phyloP scores from a whole-genome alignment of 2,888 invertebrate species.

The Caenorhabditis uteleia region DNA sequence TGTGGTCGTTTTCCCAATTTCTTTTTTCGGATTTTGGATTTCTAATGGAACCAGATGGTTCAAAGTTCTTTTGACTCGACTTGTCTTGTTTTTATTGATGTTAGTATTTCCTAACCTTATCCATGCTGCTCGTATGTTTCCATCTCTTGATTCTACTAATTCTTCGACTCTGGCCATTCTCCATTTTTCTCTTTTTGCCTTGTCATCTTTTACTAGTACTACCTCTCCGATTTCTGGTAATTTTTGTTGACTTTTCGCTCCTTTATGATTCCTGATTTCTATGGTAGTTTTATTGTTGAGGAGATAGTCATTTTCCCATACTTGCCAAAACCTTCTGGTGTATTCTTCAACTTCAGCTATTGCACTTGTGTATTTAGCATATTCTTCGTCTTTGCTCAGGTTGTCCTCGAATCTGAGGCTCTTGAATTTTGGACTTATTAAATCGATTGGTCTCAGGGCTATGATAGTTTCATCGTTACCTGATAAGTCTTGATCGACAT shows the following conservation, averaged over 20 bases:
- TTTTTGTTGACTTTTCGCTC: background rate
- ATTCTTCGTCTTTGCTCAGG: background rate
- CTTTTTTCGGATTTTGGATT: background rate
- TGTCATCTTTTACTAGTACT: slow-evolving; percentile 2
- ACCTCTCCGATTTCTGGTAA: slow-evolving; percentile 1
- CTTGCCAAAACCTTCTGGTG: background rate
- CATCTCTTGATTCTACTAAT: background rate
- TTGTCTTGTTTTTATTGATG: background rate
- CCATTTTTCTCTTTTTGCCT: slow-evolving; percentile 2
- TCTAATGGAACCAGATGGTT: background rate
- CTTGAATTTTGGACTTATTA: background rate
- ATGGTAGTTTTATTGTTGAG: background rate
- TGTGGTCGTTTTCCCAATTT: background rate
- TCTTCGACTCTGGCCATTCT: slow-evolving; percentile 3
- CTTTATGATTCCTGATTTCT: background rate
- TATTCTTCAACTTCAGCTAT: background rate
- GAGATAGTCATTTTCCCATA: slow-evolving; percentile 1
- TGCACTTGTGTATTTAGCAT: background rate
- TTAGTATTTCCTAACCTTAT: background rate
- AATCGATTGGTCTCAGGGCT: slow-evolving; percentile 1
- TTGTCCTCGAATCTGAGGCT: background rate
- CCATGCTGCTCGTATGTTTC: background rate
- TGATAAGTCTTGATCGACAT: background rate
- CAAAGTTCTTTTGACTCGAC: background rate
- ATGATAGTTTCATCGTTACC: background rate